Evolutionary conservation across 1,140 invertebrate species (phyloP), one percentile per base, ranked within the genome.

Genomic region (Luehdorfia chinensis): DNA sequence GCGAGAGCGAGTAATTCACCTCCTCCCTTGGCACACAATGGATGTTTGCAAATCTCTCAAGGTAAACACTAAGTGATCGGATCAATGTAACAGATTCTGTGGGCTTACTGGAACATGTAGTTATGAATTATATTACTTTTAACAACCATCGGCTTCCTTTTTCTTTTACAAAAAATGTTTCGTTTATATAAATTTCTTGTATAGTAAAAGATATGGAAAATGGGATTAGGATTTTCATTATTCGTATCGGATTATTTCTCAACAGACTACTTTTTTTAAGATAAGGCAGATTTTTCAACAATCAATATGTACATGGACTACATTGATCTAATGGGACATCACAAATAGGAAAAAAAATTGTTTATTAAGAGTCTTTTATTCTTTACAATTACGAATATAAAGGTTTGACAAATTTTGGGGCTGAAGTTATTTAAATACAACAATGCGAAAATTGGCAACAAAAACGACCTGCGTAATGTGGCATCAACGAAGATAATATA

Each of bases 401-500:
- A 58, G 52, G 54, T 59, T 47, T 51, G 63, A 66, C 64, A 71
- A 68, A 65, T 72, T 55, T 55, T 55, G 51, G 63, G 67, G 49
- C 55, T 60, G 60, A 64, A 75, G 66, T 76, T 75, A 79, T 79
- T 72, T 59, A 66, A 57, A 60, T 59, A 61, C 66, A 68, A 84
- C 77, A 79, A 75, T 76, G 67, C 50, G 59, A 66, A 75, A 72
- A 79, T 79, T 76, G 74, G 55, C 62, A 68, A 81, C 74, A 81
- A 79, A 84, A 81, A 81, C 75, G 75, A 70, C 71, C 71, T 66
- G 72, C 74, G 81, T 70, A 74, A 84, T 76, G 66, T 61, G 75
- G 75, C 80, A 71, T 76, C 74, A 81, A 76, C 75, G 68, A 66
- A 78, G 75, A 84, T 81, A 84, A 84, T 84, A 71, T 73, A 78